phyloP scores from a whole-genome alignment of 2,888 invertebrate species.

The Melieria picta region DNA sequence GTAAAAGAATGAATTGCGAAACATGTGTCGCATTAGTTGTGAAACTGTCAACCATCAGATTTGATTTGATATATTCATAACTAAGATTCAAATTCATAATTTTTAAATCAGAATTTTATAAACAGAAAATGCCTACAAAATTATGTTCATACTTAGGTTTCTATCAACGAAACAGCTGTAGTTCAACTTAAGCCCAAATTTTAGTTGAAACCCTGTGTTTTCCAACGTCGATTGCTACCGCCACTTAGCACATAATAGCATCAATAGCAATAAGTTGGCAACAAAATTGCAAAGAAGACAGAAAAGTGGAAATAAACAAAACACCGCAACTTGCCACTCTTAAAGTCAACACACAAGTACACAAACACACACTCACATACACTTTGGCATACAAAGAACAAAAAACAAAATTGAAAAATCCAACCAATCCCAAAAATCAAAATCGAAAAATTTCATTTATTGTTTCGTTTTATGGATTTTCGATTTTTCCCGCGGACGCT shows the following conservation, averaged over 20 bases:
- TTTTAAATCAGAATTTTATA: too few relatives aligned
- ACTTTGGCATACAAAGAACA: not conserved
- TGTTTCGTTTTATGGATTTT: slow-evolving; percentile 1
- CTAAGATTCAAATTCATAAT: too few relatives aligned
- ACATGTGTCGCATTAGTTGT: too few relatives aligned
- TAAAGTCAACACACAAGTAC: not conserved
- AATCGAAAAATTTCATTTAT: not conserved
- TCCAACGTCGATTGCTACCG: too few relatives aligned
- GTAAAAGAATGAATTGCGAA: too few relatives aligned
- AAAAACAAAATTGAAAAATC: not conserved
- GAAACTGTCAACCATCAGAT: too few relatives aligned
- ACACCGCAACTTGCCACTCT: not conserved
- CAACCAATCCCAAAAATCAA: not conserved
- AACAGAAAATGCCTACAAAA: too few relatives aligned
- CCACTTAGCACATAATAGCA: not conserved
- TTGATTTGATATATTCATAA: too few relatives aligned
- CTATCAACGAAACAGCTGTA: too few relatives aligned
- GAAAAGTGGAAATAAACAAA: not conserved
- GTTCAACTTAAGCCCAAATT: too few relatives aligned
- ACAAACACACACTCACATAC: not conserved
- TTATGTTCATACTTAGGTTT: too few relatives aligned
- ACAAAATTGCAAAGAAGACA: not conserved
- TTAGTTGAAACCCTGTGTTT: too few relatives aligned
- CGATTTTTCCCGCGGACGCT: not conserved
- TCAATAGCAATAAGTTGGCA: not conserved